phyloP scores from a whole-genome alignment of 2,797 vertebrate species.

The Odontamblyopus lacepedii region DNA sequence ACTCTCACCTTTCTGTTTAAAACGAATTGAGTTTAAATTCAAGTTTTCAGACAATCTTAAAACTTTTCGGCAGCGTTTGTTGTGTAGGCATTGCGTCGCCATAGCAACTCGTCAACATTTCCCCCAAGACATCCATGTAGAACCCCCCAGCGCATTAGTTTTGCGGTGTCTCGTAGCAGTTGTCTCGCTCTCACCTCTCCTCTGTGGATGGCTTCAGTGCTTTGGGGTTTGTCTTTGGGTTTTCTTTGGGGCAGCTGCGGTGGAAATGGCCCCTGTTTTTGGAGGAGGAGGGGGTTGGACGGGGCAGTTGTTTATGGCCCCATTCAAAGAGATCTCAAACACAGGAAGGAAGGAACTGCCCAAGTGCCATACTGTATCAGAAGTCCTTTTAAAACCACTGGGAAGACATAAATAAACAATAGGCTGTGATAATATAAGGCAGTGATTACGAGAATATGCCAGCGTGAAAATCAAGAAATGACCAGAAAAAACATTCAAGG shows the following conservation, averaged over 20 bases:
- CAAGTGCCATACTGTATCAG: conserved; percentile 76
- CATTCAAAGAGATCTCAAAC: conserved; percentile 80
- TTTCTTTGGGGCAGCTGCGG: conserved; percentile 79
- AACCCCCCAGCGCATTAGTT: too few species aligned
- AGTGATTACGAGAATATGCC: neutral
- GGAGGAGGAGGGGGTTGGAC: conserved; percentile 27
- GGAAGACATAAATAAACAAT: conserved; percentile 22
- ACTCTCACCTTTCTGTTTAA: too few species aligned
- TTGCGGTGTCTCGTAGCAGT: neutral
- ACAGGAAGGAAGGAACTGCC: conserved; percentile 83
- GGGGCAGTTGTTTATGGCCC: conserved; percentile 74
- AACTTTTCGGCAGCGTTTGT: too few species aligned
- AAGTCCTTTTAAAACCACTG: conserved; percentile 50
- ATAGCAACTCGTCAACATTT: too few species aligned
- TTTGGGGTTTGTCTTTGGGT: conserved; percentile 16
- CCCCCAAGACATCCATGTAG: too few species aligned
- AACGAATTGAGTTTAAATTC: too few species aligned
- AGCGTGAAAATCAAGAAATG: too few species aligned
- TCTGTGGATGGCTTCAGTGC: too few species aligned
- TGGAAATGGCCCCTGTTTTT: conserved; percentile 71
- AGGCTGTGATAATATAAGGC: neutral
- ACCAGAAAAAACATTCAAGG: too few species aligned
- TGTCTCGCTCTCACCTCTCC: neutral
- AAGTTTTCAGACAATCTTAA: too few species aligned
- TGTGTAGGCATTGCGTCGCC: too few species aligned